Percentiles rank a stretch among this genome's conserved stretches.
These are phyloP conservation scores for Tetrao urogallus DNA, from an alignment of 2,113 vertebrate genomes.

Conservation along the genomic window DNA sequence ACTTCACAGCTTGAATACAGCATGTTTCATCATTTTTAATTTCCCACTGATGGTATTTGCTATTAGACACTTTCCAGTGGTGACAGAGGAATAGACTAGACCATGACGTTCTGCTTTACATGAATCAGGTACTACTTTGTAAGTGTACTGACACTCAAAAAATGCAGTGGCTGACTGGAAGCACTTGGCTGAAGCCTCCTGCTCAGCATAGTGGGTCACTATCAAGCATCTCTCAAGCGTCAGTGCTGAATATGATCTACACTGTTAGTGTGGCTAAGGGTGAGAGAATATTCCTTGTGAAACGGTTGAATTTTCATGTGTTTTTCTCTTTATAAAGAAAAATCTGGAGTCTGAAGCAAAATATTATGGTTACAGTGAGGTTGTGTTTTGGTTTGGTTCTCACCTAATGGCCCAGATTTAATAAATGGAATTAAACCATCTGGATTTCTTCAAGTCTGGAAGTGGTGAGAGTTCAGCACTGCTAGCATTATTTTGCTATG, in stretches of 20 bases:
- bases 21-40: constrained; percentile 12
- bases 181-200: neutral
- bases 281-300: neutral
- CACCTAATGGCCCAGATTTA: fast-evolving
- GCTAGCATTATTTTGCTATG: neutral
- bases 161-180: neutral
- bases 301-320: neutral
- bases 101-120: neutral
- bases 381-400: neutral
- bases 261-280: neutral
- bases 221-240: neutral
- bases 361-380: neutral
- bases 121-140: neutral
- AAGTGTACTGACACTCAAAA: neutral
- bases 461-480: neutral
- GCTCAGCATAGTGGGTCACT: neutral
- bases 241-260: neutral
- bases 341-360: neutral
- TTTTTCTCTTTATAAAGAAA: neutral
- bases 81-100: neutral
- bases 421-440: neutral
- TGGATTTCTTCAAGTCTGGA: neutral
- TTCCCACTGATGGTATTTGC: neutral
- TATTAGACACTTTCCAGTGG: neutral
- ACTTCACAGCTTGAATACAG: neutral